Evolutionary conservation across 2,113 vertebrate genomes (phyloP).

Genomic region (Amazona guildingii): DNA sequence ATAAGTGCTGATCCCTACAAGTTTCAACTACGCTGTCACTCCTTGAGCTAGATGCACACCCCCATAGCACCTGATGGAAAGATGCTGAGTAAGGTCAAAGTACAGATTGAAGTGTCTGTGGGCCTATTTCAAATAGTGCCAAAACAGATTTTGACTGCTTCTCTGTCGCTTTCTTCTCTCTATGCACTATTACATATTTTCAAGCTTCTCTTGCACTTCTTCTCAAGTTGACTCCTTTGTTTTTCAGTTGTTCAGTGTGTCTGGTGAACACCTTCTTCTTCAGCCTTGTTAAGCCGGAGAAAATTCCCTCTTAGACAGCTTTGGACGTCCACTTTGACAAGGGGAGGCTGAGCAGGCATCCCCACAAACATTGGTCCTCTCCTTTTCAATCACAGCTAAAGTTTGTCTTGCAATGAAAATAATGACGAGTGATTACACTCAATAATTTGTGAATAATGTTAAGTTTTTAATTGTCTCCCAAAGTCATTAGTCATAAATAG

Average conservation of each 20-base stretch:
- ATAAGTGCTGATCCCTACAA: neutral
- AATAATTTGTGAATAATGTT: neutral
- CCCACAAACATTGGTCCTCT: neutral
- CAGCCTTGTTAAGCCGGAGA: rapidly evolving
- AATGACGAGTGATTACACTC: neutral
- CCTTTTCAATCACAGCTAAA: neutral
- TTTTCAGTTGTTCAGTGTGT: neutral
- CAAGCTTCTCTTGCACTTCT: neutral
- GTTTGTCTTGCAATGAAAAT: neutral
- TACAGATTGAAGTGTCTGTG: rapidly evolving
- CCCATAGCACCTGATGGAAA: neutral
- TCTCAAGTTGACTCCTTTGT: neutral
- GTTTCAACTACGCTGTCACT: neutral
- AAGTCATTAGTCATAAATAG: neutral
- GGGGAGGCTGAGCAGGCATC: neutral
- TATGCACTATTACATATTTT: neutral
- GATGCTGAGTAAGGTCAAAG: neutral
- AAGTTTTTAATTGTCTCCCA: neutral
- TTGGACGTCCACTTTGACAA: rapidly evolving
- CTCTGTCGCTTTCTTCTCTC: neutral
- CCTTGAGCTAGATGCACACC: rapidly evolving
- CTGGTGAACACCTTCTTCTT: neutral
- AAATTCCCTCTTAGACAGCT: neutral
- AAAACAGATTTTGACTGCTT: neutral
- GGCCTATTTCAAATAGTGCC: neutral